These are phyloP conservation scores for Gorsachius magnificus DNA, from an alignment of 2,797 vertebrate species.

Conservation along the genomic window DNA sequence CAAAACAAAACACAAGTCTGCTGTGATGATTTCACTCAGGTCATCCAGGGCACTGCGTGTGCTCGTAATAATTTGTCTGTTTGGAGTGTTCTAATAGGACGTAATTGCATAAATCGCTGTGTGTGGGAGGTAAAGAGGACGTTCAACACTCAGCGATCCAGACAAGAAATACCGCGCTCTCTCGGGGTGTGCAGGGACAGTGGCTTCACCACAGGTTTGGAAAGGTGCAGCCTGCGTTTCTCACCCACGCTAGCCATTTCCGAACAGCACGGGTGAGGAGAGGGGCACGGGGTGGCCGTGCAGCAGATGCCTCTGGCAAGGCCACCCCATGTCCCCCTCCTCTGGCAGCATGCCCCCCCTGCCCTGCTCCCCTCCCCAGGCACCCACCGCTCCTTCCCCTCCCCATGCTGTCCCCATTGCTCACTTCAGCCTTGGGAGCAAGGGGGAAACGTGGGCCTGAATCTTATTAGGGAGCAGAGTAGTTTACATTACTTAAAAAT, in stretches of 20 bases:
- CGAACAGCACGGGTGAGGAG: rapidly evolving
- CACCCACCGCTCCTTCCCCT: background rate
- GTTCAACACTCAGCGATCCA: background rate
- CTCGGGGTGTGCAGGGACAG: background rate
- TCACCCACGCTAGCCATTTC: rapidly evolving
- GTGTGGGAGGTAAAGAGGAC: background rate
- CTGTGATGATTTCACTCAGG: background rate
- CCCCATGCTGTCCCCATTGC: background rate
- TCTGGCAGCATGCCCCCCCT: background rate
- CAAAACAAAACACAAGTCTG: background rate
- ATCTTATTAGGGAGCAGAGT: background rate
- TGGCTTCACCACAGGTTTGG: background rate
- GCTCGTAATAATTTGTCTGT: background rate
- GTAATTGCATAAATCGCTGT: background rate
- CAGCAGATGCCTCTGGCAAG: rapidly evolving
- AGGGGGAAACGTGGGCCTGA: background rate
- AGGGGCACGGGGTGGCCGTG: background rate
- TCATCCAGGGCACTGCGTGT: background rate
- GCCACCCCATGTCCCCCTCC: background rate
- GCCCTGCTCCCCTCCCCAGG: background rate
- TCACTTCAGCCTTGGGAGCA: background rate
- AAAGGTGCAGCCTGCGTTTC: background rate
- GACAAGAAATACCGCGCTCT: background rate
- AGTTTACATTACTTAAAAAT: constrained; percentile 32
- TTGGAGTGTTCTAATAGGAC: background rate